Evolutionary conservation across 2,888 invertebrate genomes (phyloP).

Genomic region (Calliopum simillimum): DNA sequence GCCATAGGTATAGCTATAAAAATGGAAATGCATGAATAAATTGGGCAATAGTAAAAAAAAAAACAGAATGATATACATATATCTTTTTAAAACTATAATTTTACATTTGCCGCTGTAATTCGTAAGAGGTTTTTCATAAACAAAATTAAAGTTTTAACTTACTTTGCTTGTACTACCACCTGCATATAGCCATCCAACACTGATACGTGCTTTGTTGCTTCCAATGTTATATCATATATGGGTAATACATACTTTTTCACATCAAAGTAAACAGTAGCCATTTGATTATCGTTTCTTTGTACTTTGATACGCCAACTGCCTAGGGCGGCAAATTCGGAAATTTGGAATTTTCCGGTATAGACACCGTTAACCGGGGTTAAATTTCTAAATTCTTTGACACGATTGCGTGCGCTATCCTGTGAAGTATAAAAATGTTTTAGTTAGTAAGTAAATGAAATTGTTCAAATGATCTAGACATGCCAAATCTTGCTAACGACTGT

Average conservation of each 20-base stretch:
- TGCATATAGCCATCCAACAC: slow-evolving; percentile 84
- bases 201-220: slow-evolving; percentile 83
- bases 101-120: no score
- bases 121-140: no score
- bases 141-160: slow-evolving; percentile 41
- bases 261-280: slow-evolving; percentile 63
- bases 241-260: slow-evolving; percentile 93
- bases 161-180: slow-evolving; percentile 74
- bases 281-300: slow-evolving; percentile 45
- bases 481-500: no score
- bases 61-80: no score
- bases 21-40: no score
- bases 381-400: slow-evolving; percentile 84
- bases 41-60: no score
- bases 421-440: background rate
- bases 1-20: slow-evolving; percentile 75
- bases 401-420: slow-evolving; percentile 82
- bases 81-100: no score
- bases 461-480: no score
- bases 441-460: no score
- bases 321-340: slow-evolving; percentile 83
- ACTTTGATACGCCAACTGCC: slow-evolving; percentile 82
- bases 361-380: slow-evolving; percentile 68
- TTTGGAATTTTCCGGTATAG: slow-evolving; percentile 79
- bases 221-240: slow-evolving; percentile 88